phyloP scores from a whole-genome alignment of 2,888 invertebrate genomes.

The Campaea margaritaria region DNA sequence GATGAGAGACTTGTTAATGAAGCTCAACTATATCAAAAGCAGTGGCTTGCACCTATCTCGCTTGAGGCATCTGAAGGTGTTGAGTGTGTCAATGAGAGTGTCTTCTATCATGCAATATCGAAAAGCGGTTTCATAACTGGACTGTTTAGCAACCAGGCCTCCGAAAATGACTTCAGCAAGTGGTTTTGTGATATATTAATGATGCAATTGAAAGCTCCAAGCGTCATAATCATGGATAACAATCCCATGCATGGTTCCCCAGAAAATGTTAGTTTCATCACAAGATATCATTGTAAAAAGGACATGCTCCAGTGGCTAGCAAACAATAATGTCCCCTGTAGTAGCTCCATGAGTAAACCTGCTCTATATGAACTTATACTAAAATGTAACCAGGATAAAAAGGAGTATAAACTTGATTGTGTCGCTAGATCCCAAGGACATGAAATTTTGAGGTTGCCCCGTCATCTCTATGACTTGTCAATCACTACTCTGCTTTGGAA shows the following conservation, averaged over 20 bases:
- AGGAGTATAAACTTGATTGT: constrained; percentile 49
- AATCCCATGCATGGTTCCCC: constrained; percentile 48
- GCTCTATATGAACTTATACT: constrained; percentile 58
- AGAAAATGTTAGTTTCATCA: constrained; percentile 42
- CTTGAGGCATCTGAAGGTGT: neutral
- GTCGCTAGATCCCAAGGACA: constrained; percentile 59
- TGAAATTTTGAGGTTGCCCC: constrained; percentile 58
- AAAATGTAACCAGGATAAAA: constrained; percentile 41
- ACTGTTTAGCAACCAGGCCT: constrained; percentile 51
- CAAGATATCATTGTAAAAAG: constrained; percentile 56
- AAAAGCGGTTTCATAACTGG: constrained; percentile 48
- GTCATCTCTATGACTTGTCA: constrained; percentile 54
- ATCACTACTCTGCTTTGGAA: constrained; percentile 57
- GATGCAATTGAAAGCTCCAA: constrained; percentile 43
- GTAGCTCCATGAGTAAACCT: constrained; percentile 54
- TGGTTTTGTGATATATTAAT: constrained; percentile 62
- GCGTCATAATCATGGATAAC: constrained; percentile 59
- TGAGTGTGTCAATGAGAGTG: constrained; percentile 40
- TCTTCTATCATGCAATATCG: constrained; percentile 55
- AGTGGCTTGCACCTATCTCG: constrained; percentile 22
- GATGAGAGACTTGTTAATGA: constrained; percentile 54
- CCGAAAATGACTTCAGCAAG: constrained; percentile 52
- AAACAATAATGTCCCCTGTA: constrained; percentile 58
- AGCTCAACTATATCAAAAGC: constrained; percentile 42
- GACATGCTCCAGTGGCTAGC: constrained; percentile 60